phyloP scores from a whole-genome alignment of 2,888 invertebrate genomes.

The Pyrrhia umbra region DNA sequence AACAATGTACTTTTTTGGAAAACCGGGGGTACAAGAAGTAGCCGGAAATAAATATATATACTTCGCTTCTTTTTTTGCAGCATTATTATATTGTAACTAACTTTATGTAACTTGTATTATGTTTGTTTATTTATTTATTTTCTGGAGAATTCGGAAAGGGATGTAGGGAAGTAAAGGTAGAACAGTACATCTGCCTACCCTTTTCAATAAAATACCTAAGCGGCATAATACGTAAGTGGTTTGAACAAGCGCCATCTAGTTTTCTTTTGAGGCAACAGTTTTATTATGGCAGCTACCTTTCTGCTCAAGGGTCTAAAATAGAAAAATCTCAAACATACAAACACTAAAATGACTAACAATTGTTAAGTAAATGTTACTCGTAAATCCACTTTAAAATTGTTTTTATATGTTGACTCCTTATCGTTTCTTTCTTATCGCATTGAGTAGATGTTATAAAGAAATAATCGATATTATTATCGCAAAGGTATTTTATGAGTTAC shows the following conservation, averaged over 20 bases:
- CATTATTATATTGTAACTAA: no score
- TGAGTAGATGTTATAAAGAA: background rate
- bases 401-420: background rate
- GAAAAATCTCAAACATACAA: no score
- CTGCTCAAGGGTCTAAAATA: background rate
- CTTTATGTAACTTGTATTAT: no score
- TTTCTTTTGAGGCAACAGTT: constrained; percentile 7
- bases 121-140: no score
- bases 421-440: constrained; percentile 27
- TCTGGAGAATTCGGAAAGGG: no score
- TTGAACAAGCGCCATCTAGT: constrained; percentile 49
- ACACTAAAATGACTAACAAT: background rate
- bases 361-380: background rate
- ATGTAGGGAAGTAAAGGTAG: background rate
- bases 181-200: constrained; percentile 5
- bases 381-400: background rate
- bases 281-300: background rate
- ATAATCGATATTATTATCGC: constrained; percentile 19
- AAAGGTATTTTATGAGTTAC: constrained; percentile 15
- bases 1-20: no score
- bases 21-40: no score
- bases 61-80: no score
- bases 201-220: constrained; percentile 5
- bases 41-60: no score
- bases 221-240: background rate